Evolutionary conservation across 2,113 vertebrate genomes (phyloP), one percentile per base, ranked within the genome.

Genomic region (Pan troglodytes): DNA sequence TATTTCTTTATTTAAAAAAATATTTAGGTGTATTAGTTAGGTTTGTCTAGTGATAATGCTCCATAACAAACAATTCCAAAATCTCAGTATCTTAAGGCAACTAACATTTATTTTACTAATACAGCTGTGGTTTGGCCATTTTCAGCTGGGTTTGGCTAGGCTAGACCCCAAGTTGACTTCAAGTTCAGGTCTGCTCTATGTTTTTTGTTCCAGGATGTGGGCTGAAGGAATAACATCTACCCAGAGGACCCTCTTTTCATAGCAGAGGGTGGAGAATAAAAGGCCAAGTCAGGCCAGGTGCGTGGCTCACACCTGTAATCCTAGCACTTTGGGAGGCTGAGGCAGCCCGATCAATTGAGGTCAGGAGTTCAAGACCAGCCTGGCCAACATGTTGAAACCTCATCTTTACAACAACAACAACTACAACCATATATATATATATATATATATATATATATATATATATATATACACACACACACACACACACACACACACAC

Each of bases 41-140:
- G 13, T 73, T 93, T 85, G 35, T 94, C 18, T 75, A 10, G 40
- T 88, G 12, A 79, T 81, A 94, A 94, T 55, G 22, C 3, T 55
- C 32, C 38, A 38, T 68, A 94, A 86, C 23, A 96, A 94, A 76
- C 16, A 88, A 82, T 85, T 73, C 17, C 75, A 82, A 92, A 80
- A 59, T 50, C 27, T 82, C 70, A 87, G 38, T 88, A 59, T 13
- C 35, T 80, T 87, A 43, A 92, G 76, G 89, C 25, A 81, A 40
- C 25, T 30, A 80, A 45, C 23, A 40, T 55, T 70, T 82, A 55
- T 92, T 64, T 70, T 48, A 43, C 6, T 32, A 1, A 82, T 30
- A 9, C 2, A 81, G 72, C 22, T 93, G 12, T 81, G 50, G 7
- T 38, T 86, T 70, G 57, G 35, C 30, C 38, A 57, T 87, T 89